A percentile compares a stretch with the other conserved stretches of the same genome.
phyloP scores from a whole-genome alignment of 2,888 invertebrate species.

The Dicranocentrus wangi region DNA sequence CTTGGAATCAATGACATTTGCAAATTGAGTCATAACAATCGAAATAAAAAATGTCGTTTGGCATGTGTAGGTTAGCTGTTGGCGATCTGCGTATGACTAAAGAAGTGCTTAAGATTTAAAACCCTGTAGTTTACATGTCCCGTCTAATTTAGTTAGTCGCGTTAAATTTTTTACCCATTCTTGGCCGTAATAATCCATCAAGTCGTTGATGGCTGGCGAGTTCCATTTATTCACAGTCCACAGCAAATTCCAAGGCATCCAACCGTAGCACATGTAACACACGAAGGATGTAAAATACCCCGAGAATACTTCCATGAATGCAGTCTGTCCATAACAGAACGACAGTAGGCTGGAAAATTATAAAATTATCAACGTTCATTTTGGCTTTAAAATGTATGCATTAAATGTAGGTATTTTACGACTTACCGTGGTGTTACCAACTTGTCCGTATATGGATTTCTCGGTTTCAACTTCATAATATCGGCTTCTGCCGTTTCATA shows the following conservation, averaged over 20 bases:
- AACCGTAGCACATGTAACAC: constrained; percentile 67
- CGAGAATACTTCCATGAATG: constrained; percentile 64
- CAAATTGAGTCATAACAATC: constrained; percentile 70
- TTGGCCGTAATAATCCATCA: constrained; percentile 70
- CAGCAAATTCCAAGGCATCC: constrained; percentile 62
- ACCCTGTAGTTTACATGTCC: too few relatives aligned
- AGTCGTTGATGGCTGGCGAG: constrained; percentile 66
- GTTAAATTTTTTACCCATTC: constrained; percentile 58
- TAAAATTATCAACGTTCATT: too few relatives aligned
- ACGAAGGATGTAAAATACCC: constrained; percentile 70
- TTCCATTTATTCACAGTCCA: constrained; percentile 62
- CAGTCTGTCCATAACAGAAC: constrained; percentile 70
- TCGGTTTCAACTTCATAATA: constrained; percentile 82
- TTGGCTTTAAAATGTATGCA: neutral
- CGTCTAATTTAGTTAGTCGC: too few relatives aligned
- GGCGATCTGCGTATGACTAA: constrained; percentile 63
- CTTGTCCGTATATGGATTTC: constrained; percentile 80
- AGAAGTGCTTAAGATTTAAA: neutral
- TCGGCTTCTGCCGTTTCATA: constrained; percentile 84
- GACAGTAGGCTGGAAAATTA: constrained; percentile 63
- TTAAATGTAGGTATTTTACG: neutral
- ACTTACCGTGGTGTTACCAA: constrained; percentile 78
- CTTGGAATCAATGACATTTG: constrained; percentile 70
- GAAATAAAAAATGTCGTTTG: constrained; percentile 71
- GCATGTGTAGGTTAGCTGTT: constrained; percentile 57